These are phyloP conservation scores for Cloeon dipterum DNA, from an alignment of 2,888 invertebrate genomes.

Conservation along the genomic window DNA sequence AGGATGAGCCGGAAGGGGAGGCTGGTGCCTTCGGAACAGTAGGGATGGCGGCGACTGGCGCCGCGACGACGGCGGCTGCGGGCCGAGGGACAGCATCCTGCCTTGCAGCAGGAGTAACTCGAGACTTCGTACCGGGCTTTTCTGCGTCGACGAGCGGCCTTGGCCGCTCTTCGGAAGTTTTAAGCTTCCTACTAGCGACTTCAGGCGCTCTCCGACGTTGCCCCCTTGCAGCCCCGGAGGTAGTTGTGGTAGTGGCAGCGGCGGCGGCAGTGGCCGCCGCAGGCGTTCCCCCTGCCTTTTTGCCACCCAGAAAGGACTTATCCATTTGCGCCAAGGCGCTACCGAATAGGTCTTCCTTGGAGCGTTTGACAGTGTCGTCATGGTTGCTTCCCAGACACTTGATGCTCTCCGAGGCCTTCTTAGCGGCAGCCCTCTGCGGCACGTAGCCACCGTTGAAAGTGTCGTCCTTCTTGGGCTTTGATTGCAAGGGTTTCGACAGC, in stretches of 20 bases:
- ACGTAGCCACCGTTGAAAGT: constrained; percentile 32
- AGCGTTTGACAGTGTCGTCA: constrained; percentile 28
- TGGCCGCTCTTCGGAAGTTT: constrained; percentile 55
- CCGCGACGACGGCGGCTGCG: too few relatives aligned
- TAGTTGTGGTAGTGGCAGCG: constrained; percentile 9
- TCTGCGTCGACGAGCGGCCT: neutral
- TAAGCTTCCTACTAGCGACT: constrained; percentile 60
- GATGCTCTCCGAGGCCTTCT: constrained; percentile 76
- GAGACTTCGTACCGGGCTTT: neutral
- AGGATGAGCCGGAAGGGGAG: neutral
- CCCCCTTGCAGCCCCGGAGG: too few relatives aligned
- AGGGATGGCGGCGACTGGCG: neutral
- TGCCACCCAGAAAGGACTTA: constrained; percentile 31
- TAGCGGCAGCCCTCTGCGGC: constrained; percentile 74
- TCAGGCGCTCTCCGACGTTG: constrained; percentile 12
- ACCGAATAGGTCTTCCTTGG: constrained; percentile 11
- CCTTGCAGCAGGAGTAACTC: neutral
- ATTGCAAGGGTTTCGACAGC: neutral
- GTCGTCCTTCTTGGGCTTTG: constrained; percentile 27
- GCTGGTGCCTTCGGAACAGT: neutral
- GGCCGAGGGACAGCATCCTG: neutral
- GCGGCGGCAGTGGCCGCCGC: neutral
- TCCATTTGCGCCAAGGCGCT: constrained; percentile 2
- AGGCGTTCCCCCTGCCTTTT: constrained; percentile 26
- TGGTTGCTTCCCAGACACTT: constrained; percentile 28